A percentile compares a stretch with the other conserved stretches of the same genome.
These are phyloP conservation scores for Ctenodactylus gundi DNA, from an alignment of 2,113 vertebrate species.

Conservation along the genomic window DNA sequence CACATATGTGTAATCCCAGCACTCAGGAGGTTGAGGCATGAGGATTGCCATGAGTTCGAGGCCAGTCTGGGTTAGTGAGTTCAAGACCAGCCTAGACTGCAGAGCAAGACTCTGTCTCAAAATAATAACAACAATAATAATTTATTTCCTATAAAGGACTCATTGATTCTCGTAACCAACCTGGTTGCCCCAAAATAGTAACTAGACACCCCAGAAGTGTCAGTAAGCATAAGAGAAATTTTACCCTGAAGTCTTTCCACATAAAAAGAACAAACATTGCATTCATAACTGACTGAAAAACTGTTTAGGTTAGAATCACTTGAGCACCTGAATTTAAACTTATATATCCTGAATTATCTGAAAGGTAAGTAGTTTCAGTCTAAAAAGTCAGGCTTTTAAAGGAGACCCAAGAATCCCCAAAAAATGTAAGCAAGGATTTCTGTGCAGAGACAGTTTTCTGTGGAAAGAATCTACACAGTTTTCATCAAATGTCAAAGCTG, in stretches of 20 bases:
- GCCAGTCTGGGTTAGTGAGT: too few species aligned
- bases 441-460: background rate
- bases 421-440: slow-evolving; percentile 35
- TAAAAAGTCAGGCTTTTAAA: slow-evolving; percentile 1
- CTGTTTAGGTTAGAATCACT: slow-evolving; percentile 50
- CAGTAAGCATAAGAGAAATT: slow-evolving; percentile 58
- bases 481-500: slow-evolving; percentile 19
- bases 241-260: slow-evolving; percentile 54
- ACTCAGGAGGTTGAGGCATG: too few species aligned
- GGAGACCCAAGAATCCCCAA: background rate
- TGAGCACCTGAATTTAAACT: slow-evolving; percentile 48
- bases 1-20: too few species aligned
- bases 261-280: slow-evolving; percentile 59
- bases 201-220: slow-evolving; percentile 65
- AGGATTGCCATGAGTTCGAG: too few species aligned
- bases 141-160: slow-evolving; percentile 37
- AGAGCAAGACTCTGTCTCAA: too few species aligned
- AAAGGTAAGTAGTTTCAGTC: slow-evolving; percentile 23
- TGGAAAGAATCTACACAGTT: background rate
- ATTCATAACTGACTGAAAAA: slow-evolving; percentile 51
- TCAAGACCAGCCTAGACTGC: too few species aligned
- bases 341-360: slow-evolving; percentile 45
- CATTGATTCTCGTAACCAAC: slow-evolving; percentile 55
- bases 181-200: slow-evolving; percentile 48
- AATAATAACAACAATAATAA: too few species aligned